Conservation (phyloP, 92 coral and sea anemone genomes). For the Porites cylindrica region DNA sequence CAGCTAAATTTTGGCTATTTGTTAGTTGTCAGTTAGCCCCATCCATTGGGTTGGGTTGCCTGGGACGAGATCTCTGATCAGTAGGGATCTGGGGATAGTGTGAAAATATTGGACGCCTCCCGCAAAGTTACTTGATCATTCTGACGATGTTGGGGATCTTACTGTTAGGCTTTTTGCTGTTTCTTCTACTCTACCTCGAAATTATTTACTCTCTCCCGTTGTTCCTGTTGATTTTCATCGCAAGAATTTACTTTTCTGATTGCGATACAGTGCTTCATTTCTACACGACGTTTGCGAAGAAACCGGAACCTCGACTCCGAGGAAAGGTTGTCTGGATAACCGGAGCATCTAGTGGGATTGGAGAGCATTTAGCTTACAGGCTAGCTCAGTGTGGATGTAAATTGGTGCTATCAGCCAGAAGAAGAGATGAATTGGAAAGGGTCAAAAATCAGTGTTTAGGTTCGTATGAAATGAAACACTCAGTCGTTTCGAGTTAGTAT, state of each 20-base stretch:
- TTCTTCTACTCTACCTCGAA: not conserved
- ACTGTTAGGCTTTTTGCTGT: not conserved
- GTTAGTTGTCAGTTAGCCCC: too few relatives aligned
- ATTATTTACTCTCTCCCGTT: not conserved
- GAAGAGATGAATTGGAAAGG: constrained; percentile 64
- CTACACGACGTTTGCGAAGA: constrained; percentile 66
- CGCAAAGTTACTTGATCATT: too few relatives aligned
- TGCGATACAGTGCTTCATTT: constrained; percentile 66
- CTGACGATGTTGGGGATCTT: constrained; percentile 12
- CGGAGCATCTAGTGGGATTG: constrained; percentile 85
- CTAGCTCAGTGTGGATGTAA: constrained; percentile 67
- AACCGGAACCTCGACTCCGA: constrained; percentile 58
- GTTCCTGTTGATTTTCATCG: not conserved
- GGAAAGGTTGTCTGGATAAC: constrained; percentile 77
- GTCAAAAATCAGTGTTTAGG: constrained; percentile 69
- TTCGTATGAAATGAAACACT: constrained; percentile 10
- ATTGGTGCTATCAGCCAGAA: constrained; percentile 76
- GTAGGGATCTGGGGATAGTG: too few relatives aligned
- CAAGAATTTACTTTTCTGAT: constrained; percentile 30
- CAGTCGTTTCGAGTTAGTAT: too few relatives aligned
- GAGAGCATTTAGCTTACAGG: constrained; percentile 77
- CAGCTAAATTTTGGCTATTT: too few relatives aligned
- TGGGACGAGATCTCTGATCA: too few relatives aligned
- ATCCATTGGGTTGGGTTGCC: too few relatives aligned
- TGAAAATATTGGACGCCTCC: too few relatives aligned